A percentile compares a stretch with the other conserved stretches of the same genome.
These are phyloP conservation scores for Prinia subflava DNA, from an alignment of 2,113 vertebrate genomes.

Conservation along the genomic window DNA sequence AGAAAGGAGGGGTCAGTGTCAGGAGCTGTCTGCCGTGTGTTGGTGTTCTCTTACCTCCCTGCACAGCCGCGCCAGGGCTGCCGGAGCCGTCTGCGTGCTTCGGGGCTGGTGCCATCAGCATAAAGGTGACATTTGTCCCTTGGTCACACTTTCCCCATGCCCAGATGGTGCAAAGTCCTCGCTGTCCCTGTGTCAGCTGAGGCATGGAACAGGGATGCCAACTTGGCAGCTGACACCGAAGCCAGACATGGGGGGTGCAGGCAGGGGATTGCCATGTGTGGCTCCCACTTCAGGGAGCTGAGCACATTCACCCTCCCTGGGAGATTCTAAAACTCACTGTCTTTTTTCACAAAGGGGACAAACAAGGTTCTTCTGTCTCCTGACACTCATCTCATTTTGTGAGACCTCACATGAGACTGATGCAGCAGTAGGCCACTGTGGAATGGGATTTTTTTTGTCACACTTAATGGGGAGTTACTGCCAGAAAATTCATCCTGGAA, in stretches of 20 bases:
- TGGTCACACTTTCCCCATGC: background rate
- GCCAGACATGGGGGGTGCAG: accelerated
- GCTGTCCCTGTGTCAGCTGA: conserved; percentile 12
- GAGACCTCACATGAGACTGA: background rate
- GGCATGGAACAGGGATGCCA: background rate
- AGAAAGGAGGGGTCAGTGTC: background rate
- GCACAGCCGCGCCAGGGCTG: accelerated
- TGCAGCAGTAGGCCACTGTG: background rate
- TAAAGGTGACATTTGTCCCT: background rate
- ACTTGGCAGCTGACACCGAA: accelerated
- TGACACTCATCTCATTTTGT: background rate
- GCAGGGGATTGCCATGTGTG: background rate
- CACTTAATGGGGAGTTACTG: background rate
- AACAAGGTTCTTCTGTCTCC: background rate
- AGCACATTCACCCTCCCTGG: background rate
- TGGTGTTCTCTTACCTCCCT: background rate
- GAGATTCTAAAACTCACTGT: background rate
- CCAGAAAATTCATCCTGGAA: background rate
- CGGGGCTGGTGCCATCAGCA: background rate
- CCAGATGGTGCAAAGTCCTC: conserved; percentile 22
- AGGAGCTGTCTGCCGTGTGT: background rate
- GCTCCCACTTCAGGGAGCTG: background rate
- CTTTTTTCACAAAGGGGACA: background rate
- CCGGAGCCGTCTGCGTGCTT: background rate
- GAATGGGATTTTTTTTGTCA: background rate